Conservation (phyloP, 1,140 invertebrate genomes). For the Sarcophaga bullata region DNA sequence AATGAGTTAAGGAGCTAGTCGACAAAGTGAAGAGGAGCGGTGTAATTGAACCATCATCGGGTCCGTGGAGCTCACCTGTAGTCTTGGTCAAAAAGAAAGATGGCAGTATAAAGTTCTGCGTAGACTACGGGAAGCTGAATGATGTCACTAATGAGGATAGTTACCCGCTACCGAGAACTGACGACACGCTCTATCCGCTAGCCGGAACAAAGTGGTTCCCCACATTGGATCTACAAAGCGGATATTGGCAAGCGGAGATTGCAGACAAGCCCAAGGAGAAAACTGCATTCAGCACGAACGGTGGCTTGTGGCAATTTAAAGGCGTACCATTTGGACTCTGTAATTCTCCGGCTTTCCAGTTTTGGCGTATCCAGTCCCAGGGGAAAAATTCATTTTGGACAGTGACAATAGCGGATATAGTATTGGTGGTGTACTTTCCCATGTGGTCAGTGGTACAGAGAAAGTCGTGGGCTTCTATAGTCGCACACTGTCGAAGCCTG, state of each 20-base stretch:
- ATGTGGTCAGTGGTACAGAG: no score
- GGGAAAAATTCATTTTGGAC: no score
- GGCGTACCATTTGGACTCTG: not conserved
- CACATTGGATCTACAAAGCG: not conserved
- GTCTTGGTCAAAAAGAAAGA: not conserved
- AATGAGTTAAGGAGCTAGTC: no score
- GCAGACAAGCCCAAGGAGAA: not conserved
- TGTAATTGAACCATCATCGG: no score
- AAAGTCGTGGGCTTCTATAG: no score
- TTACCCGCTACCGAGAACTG: not conserved
- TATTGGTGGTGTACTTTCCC: no score
- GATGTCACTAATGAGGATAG: not conserved
- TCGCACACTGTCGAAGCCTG: no score
- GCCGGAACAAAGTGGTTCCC: not conserved
- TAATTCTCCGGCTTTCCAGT: not conserved
- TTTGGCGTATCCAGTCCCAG: no score
- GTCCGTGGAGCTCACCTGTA: no score
- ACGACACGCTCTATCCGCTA: not conserved
- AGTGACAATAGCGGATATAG: no score
- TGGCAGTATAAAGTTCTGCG: not conserved
- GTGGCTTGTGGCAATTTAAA: not conserved
- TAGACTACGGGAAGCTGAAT: not conserved
- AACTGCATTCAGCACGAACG: not conserved
- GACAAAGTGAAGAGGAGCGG: no score
- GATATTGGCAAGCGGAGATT: not conserved